phyloP scores from a whole-genome alignment of 2,797 vertebrate species.

The Catamblyrhynchus diadema region DNA sequence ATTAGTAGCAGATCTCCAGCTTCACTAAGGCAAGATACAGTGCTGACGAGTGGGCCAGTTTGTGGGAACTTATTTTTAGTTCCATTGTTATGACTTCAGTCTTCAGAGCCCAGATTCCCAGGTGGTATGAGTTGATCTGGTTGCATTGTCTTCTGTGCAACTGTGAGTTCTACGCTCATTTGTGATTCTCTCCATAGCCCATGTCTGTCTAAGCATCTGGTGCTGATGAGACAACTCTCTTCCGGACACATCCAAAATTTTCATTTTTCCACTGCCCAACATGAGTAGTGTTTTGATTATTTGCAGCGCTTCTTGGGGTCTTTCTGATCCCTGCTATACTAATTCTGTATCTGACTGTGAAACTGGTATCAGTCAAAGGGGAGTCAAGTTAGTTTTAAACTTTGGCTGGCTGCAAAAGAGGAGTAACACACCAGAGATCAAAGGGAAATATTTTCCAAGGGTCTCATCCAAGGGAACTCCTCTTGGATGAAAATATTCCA shows the following conservation, averaged over 20 bases:
- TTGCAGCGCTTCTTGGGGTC: background rate
- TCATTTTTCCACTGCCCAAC: background rate
- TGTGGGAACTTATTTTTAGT: conserved; percentile 59
- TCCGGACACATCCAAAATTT: background rate
- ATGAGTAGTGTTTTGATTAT: background rate
- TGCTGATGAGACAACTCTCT: background rate
- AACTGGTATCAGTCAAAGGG: conserved; percentile 64
- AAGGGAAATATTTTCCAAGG: conserved; percentile 76
- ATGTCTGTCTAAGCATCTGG: background rate
- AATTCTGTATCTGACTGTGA: conserved; percentile 35
- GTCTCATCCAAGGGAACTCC: conserved; percentile 76
- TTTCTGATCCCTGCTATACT: background rate
- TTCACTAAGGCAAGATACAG: conserved; percentile 46
- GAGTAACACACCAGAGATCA: conserved; percentile 73
- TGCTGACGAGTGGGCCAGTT: conserved; percentile 23
- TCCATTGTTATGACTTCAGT: conserved; percentile 28
- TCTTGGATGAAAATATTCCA: conserved; percentile 68
- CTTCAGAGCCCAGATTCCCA: conserved; percentile 26
- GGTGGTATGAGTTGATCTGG: conserved; percentile 6
- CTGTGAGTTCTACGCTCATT: background rate
- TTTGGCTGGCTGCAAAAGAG: conserved; percentile 71
- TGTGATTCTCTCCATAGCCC: background rate
- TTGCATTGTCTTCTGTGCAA: background rate
- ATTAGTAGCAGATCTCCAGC: conserved; percentile 63
- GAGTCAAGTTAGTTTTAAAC: conserved; percentile 68